Percentiles rank a stretch among this genome's conserved stretches.
Conservation (phyloP, 2,113 vertebrate genomes). For the Ursus arctos region DNA sequence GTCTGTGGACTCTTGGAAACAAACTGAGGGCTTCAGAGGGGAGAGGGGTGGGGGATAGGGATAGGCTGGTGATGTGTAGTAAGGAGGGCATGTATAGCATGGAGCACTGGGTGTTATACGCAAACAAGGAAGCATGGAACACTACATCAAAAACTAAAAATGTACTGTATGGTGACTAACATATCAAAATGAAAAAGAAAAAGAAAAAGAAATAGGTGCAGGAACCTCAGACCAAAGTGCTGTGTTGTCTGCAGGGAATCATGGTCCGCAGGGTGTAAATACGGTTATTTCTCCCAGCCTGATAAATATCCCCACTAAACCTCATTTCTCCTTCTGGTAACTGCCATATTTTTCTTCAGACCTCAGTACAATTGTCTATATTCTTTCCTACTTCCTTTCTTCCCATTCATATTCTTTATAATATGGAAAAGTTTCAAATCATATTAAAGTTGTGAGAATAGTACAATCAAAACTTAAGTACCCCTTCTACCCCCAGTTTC, state of each 20-base stretch:
- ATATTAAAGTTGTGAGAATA: neutral
- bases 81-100: too few species aligned
- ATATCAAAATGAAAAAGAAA: too few species aligned
- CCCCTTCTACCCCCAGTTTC: neutral
- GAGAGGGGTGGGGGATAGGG: too few species aligned
- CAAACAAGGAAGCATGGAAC: too few species aligned
- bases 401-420: neutral
- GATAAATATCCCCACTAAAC: neutral
- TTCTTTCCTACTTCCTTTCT: neutral
- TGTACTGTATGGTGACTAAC: too few species aligned
- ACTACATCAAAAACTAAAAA: too few species aligned
- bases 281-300: neutral
- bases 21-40: too few species aligned
- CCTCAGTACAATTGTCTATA: neutral
- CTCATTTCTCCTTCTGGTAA: neutral
- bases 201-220: neutral
- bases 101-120: too few species aligned
- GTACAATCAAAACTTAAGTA: neutral
- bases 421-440: neutral
- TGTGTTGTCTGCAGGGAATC: neutral
- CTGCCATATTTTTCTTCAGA: neutral
- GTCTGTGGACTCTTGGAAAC: too few species aligned
- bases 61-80: too few species aligned
- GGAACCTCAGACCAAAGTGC: neutral
- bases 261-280: neutral